phyloP scores from a whole-genome alignment of 2,888 invertebrate genomes.

The Margaritifera margaritifera region DNA sequence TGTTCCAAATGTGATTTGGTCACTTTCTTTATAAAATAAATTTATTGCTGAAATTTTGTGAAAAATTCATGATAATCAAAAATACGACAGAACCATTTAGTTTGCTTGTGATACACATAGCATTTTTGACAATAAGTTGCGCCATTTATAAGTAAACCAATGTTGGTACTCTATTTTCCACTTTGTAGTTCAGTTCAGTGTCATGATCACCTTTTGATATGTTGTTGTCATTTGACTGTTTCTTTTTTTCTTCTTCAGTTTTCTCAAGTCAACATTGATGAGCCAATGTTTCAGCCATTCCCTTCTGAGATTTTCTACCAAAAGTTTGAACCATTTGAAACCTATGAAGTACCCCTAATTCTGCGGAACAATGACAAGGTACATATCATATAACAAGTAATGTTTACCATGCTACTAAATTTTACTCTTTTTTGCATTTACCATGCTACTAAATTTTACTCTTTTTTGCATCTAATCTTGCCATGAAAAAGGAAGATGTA shows the following conservation, averaged over 20 bases:
- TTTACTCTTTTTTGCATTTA: background rate
- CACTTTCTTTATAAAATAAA: too few relatives aligned
- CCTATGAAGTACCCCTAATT: slow-evolving; percentile 70
- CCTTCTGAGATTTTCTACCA: slow-evolving; percentile 73
- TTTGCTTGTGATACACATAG: too few relatives aligned
- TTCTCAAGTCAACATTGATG: slow-evolving; percentile 71
- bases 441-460: background rate
- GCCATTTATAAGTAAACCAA: too few relatives aligned
- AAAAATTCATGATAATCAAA: too few relatives aligned
- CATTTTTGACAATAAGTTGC: too few relatives aligned
- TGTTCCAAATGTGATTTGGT: too few relatives aligned
- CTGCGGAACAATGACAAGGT: slow-evolving; percentile 73
- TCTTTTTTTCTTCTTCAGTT: slow-evolving; percentile 49
- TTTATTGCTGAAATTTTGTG: too few relatives aligned
- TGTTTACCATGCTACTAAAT: background rate
- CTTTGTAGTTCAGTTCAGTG: background rate
- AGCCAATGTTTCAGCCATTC: slow-evolving; percentile 73
- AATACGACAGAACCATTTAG: too few relatives aligned
- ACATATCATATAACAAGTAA: background rate
- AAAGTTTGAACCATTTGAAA: slow-evolving; percentile 71
- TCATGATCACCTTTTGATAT: background rate
- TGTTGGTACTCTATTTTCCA: too few relatives aligned
- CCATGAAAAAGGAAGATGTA: background rate
- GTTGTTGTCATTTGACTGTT: background rate
- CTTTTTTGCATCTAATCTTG: background rate